Conservation (phyloP, 1,140 invertebrate species). For the Aleiodes sp. region DNA sequence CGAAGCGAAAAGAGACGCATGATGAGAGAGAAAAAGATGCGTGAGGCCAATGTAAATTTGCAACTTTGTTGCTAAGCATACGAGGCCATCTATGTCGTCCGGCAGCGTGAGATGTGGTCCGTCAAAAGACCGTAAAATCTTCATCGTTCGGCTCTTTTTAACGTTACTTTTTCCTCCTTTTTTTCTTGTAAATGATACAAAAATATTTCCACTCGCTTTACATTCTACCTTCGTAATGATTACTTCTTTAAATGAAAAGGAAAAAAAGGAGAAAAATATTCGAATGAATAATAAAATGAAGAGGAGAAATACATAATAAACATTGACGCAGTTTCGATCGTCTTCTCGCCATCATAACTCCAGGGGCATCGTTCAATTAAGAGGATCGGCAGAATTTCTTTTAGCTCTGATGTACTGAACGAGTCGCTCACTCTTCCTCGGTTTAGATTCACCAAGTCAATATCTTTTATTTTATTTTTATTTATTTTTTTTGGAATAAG, state of each 20-base stretch:
- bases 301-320: conserved; percentile 30
- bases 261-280: background rate
- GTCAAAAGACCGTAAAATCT: conserved; percentile 46
- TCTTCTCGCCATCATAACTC: conserved; percentile 26
- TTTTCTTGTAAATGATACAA: background rate
- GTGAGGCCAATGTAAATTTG: conserved; percentile 40
- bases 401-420: conserved; percentile 1
- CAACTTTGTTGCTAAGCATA: conserved; percentile 42
- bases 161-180: no score
- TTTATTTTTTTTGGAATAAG: background rate
- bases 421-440: background rate
- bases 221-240: background rate
- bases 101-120: conserved; percentile 44
- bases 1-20: no score
- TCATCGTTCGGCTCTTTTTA: conserved; percentile 31
- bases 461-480: background rate
- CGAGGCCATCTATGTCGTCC: conserved; percentile 35
- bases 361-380: conserved; percentile 32
- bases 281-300: conserved; percentile 19
- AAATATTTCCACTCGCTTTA: background rate
- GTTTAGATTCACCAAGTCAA: background rate
- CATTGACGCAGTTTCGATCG: conserved; percentile 16
- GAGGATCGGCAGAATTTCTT: conserved; percentile 9
- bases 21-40: background rate
- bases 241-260: conserved; percentile 13